Conservation (phyloP, 2,888 invertebrate genomes). For the Drosophila nigricruria region DNA sequence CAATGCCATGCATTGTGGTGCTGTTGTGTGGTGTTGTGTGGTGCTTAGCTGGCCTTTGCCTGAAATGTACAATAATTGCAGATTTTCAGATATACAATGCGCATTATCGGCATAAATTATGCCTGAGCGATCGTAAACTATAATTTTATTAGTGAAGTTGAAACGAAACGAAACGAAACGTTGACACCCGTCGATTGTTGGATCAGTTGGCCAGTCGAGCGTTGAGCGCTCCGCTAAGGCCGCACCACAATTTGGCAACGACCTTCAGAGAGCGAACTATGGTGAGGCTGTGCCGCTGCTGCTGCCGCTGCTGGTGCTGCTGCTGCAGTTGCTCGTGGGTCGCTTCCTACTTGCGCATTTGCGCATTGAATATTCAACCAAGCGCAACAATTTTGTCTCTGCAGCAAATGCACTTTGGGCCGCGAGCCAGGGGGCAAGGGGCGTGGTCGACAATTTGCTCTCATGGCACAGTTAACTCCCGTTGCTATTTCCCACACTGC, state of each 20-base stretch:
- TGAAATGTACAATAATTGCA: constrained; percentile 48
- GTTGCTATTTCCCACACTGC: constrained; percentile 66
- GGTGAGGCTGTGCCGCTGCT: not conserved
- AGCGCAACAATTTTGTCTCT: constrained; percentile 56
- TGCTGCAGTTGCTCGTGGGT: constrained; percentile 22
- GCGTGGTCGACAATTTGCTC: constrained; percentile 32
- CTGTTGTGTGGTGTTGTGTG: constrained; percentile 18
- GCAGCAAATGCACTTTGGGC: constrained; percentile 39
- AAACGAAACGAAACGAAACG: constrained; percentile 16
- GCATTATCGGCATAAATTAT: constrained; percentile 64
- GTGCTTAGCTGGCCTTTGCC: constrained; percentile 53
- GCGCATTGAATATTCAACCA: constrained; percentile 76
- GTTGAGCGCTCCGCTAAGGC: constrained; percentile 19
- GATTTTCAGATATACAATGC: constrained; percentile 51
- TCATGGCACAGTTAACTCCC: constrained; percentile 72
- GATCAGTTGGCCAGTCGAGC: constrained; percentile 58
- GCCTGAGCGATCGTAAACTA: constrained; percentile 41
- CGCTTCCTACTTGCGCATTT: constrained; percentile 71
- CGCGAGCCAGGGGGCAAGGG: not conserved
- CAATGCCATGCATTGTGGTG: constrained; percentile 65
- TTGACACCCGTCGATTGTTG: constrained; percentile 50
- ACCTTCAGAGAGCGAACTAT: constrained; percentile 42
- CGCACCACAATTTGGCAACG: constrained; percentile 64
- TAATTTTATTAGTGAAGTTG: constrained; percentile 35
- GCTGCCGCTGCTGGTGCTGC: not conserved